Conservation (phyloP, 2,113 vertebrate genomes). For the Psilopsiagon aurifrons region DNA sequence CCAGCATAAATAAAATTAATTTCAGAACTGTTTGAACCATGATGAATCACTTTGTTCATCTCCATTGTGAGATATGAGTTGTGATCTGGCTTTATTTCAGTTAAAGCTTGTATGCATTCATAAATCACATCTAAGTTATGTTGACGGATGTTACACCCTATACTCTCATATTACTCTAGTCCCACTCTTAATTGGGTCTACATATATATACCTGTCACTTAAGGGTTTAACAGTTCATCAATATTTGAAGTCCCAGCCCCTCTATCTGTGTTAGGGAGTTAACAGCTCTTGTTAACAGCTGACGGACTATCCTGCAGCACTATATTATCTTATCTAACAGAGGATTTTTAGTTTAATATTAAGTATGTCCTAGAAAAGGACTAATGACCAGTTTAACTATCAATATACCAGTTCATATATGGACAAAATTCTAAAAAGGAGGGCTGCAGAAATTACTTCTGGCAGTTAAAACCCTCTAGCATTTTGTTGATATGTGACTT, state of each 20-base stretch:
- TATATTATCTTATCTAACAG: not conserved
- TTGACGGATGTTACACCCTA: not conserved
- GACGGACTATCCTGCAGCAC: not conserved
- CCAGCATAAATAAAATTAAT: not conserved
- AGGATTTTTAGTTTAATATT: slow-evolving; percentile 28
- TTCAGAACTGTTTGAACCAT: not conserved
- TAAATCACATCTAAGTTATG: not conserved
- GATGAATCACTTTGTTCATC: not conserved
- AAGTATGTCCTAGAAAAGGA: slow-evolving; percentile 4
- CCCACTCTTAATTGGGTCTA: not conserved
- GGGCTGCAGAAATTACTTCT: not conserved
- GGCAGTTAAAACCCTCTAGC: not conserved
- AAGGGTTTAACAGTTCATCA: not conserved
- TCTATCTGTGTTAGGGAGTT: not conserved
- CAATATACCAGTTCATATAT: not conserved
- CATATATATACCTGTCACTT: not conserved
- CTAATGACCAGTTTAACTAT: not conserved
- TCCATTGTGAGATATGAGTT: not conserved
- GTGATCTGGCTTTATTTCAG: not conserved
- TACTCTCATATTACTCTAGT: not conserved
- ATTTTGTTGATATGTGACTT: not conserved
- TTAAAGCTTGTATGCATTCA: not conserved
- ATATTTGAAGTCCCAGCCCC: not conserved
- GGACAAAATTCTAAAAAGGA: not conserved
- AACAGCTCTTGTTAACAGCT: not conserved